Conservation (phyloP, 2,888 invertebrate species). For the Eucriotettix oculatus region DNA sequence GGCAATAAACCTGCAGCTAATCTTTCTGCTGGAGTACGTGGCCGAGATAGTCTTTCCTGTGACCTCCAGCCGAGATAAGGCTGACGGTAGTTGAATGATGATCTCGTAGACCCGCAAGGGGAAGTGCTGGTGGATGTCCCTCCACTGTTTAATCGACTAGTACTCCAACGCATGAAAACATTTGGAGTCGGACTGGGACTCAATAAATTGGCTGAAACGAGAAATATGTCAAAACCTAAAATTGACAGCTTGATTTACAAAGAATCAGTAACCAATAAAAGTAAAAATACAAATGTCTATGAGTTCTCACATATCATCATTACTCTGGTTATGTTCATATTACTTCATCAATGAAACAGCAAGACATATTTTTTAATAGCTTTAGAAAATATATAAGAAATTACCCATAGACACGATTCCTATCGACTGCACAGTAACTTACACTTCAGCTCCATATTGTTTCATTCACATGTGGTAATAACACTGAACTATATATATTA, state of each 20-base stretch:
- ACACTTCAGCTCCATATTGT: too few species aligned
- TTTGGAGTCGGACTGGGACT: conserved; percentile 28
- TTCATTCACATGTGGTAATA: too few species aligned
- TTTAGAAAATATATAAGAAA: too few species aligned
- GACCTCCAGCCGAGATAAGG: conserved; percentile 82
- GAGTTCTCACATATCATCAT: too few species aligned
- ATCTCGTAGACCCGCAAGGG: conserved; percentile 33
- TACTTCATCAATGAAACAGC: too few species aligned
- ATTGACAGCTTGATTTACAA: neutral
- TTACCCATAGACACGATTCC: too few species aligned
- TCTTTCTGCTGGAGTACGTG: conserved; percentile 74
- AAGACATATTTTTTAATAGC: too few species aligned
- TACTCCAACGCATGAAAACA: conserved; percentile 50
- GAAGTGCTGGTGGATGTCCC: conserved; percentile 29
- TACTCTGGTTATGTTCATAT: too few species aligned
- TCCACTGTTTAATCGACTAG: conserved; percentile 53
- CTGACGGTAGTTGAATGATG: conserved; percentile 67
- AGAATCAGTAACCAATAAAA: too few species aligned
- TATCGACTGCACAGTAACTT: too few species aligned
- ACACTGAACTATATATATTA: too few species aligned
- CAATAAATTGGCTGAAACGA: conserved; percentile 21
- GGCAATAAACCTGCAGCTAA: conserved; percentile 30
- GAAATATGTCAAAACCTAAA: conserved; percentile 5
- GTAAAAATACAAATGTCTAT: too few species aligned
- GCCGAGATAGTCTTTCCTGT: conserved; percentile 63